Evolutionary conservation across 37 sponge, comb jelly and placozoan genomes (phyloP).

Genomic region (Aplysina aerophoba): DNA sequence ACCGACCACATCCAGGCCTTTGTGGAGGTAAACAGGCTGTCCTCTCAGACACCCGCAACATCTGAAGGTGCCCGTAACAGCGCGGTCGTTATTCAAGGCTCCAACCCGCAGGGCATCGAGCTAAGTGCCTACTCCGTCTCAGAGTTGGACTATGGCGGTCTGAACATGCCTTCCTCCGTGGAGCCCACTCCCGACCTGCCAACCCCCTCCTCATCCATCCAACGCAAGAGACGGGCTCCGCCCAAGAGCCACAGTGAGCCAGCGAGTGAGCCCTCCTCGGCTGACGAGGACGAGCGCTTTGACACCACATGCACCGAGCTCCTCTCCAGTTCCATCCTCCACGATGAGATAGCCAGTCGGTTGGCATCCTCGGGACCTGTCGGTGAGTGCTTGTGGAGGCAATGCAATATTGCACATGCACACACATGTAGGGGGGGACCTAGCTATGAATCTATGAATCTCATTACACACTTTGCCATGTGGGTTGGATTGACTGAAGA

Average conservation of each 20-base stretch:
- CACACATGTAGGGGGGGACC: no score
- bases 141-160: conserved; percentile 5
- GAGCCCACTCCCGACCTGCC: no score
- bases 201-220: no score
- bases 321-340: conserved; percentile 34
- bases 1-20: conserved; percentile 24
- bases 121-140: background rate
- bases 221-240: no score
- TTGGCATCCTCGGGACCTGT: conserved; percentile 80
- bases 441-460: no score
- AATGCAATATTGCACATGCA: no score
- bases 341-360: conserved; percentile 72
- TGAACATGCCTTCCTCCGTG: no score
- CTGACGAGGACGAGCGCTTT: conserved; percentile 37
- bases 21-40: conserved; percentile 5
- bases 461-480: no score
- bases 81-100: background rate
- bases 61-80: background rate
- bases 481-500: no score
- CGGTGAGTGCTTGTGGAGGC: conserved; percentile 26
- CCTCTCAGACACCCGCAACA: background rate
- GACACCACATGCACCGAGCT: conserved; percentile 68
- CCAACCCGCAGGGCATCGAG: background rate
- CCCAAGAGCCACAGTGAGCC: background rate
- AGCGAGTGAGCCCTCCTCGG: background rate